Percentiles rank a stretch among this genome's conserved stretches.
phyloP scores from a whole-genome alignment of 2,888 invertebrate species.

The Masnerella sp. region DNA sequence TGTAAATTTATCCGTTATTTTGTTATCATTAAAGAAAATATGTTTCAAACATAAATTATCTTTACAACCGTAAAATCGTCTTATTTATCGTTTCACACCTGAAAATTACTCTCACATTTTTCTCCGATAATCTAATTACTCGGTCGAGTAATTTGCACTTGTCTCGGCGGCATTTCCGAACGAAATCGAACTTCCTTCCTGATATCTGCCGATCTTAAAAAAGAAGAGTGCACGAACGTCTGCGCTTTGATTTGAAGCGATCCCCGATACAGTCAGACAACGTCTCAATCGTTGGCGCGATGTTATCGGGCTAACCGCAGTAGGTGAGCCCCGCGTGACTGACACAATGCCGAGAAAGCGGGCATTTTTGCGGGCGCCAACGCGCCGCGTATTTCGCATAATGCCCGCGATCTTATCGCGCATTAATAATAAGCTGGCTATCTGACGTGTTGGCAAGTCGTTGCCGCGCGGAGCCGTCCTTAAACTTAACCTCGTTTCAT shows the following conservation, averaged over 20 bases:
- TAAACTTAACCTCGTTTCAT: slow-evolving; percentile 50
- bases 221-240: background rate
- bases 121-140: too few species aligned
- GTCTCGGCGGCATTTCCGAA: background rate
- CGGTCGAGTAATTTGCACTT: too few species aligned
- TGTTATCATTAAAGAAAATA: too few species aligned
- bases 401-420: slow-evolving; percentile 68
- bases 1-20: too few species aligned
- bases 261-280: slow-evolving; percentile 14
- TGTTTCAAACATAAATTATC: too few species aligned
- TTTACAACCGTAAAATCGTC: too few species aligned
- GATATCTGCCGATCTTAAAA: background rate
- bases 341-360: slow-evolving; percentile 56
- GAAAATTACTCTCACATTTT: too few species aligned
- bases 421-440: slow-evolving; percentile 67
- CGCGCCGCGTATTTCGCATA: slow-evolving; percentile 68
- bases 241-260: slow-evolving; percentile 20
- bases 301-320: slow-evolving; percentile 24
- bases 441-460: slow-evolving; percentile 48
- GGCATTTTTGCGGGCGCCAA: slow-evolving; percentile 64
- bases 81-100: too few species aligned
- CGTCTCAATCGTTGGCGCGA: slow-evolving; percentile 33
- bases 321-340: slow-evolving; percentile 13
- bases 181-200: background rate
- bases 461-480: slow-evolving; percentile 34